Conservation (phyloP, 2,113 vertebrate genomes). For the Oryctolagus cuniculus region mOryCun1.1 NC_091439.1:129069001-129069500, state of each 20-base stretch:
- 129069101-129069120: too few relatives aligned
- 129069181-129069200: background rate
- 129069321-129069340: background rate
- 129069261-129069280: background rate
- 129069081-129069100: too few relatives aligned
- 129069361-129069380: background rate
- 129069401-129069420: background rate
- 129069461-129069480: background rate
- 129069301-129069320: background rate
- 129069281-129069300: background rate
- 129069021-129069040: too few relatives aligned
- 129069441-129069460: background rate
- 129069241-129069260: background rate
- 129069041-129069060: too few relatives aligned
- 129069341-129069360: background rate
- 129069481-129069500: background rate
- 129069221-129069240: background rate
- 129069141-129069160: background rate
- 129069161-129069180: background rate
- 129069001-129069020: too few relatives aligned
- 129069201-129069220: background rate
- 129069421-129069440: background rate
- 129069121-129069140: background rate
- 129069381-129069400: background rate
- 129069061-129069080: too few relatives aligned